Percentiles rank a stretch among this genome's conserved stretches.
These are phyloP conservation scores for Pangasius mekongensis DNA, from an alignment of 2,797 vertebrate species.

Conservation along the genomic window DNA sequence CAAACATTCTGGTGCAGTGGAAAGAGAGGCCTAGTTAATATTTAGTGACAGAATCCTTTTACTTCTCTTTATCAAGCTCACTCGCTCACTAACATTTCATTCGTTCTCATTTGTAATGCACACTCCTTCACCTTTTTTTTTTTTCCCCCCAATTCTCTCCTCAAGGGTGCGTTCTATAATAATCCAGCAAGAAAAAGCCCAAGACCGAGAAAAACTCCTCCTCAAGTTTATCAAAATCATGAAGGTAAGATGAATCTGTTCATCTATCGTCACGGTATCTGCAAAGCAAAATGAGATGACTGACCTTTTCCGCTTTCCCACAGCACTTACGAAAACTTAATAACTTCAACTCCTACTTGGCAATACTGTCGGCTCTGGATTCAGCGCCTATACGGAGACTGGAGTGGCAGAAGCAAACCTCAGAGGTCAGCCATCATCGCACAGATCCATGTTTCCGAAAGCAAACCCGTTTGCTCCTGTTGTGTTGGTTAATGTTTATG, in stretches of 20 bases:
- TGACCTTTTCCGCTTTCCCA: background rate
- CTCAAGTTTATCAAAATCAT: conserved; percentile 94
- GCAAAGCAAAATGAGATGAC: background rate
- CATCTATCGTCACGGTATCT: background rate
- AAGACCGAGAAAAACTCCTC: conserved; percentile 89
- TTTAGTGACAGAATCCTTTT: background rate
- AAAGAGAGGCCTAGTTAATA: background rate
- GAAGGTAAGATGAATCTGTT: conserved; percentile 79
- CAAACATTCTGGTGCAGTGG: background rate
- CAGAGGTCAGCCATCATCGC: conserved; percentile 78
- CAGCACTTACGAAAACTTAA: conserved; percentile 92
- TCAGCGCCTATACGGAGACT: conserved; percentile 90
- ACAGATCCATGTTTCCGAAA: background rate
- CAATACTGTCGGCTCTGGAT: conserved; percentile 91
- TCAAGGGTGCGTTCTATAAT: conserved; percentile 92
- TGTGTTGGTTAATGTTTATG: conserved; percentile 4
- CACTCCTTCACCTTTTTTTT: background rate
- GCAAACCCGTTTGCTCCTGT: background rate
- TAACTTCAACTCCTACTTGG: conserved; percentile 96
- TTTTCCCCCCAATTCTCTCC: background rate
- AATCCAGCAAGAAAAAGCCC: conserved; percentile 91
- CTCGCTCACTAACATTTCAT: background rate
- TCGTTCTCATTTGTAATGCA: background rate
- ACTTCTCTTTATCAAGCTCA: background rate
- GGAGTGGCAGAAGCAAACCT: conserved; percentile 92